Base-by-base conservation (phyloP, 2,797 vertebrate species). In the Oryzias sinensis region DNA sequence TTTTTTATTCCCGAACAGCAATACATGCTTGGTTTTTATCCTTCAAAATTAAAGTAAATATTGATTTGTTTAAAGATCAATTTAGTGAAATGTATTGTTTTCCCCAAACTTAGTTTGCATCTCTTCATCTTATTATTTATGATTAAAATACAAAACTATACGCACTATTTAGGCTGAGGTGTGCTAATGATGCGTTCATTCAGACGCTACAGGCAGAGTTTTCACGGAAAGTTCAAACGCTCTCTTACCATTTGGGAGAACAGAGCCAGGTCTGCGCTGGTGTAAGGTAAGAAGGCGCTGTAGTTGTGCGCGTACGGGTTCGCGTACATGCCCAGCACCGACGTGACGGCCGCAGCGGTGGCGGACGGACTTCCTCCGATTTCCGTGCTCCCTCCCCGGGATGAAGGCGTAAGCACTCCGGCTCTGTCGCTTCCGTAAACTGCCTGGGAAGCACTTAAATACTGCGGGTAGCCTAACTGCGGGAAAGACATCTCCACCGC, bases 381-480 rank as follows among this genome's bases (percentile, higher is more conserved):
- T 57, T 97, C 96, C 8, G 91, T 85, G 63, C 91, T 93, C 52
- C 92, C 93, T 18, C 93, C 93, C 53, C 96, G 93, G 86, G 94
- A 94, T 54, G 96, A 94, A 1, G 94, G 90, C 51, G 94, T 92
- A 68, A 96, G 89, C 63, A 96, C 94, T 72, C 93, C 94, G 56
- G 93, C 93, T 79, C 94, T 93, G 14, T 97, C 95, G 74, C 93
- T 90, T 76, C 94, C 95, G 76, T 97, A 96, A 82, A 94, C 94
- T 65, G 94, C 95, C 86, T 94, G 93, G 82, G 95, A 94, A 87
- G 95, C 94, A 88, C 94, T 94, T 74, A 97, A 88, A 83, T 98
- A 97, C 91, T 97, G 96, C 86, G 95, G 95, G 89, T 97, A 97
- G 78, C 96, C 96, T 87, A 98, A 90, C 93, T 98, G 96, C 76